Base-by-base conservation (phyloP, 30 jellyfish, hydroid and myxozoan species). In the Chrysaora quinquecirrha region DNA sequence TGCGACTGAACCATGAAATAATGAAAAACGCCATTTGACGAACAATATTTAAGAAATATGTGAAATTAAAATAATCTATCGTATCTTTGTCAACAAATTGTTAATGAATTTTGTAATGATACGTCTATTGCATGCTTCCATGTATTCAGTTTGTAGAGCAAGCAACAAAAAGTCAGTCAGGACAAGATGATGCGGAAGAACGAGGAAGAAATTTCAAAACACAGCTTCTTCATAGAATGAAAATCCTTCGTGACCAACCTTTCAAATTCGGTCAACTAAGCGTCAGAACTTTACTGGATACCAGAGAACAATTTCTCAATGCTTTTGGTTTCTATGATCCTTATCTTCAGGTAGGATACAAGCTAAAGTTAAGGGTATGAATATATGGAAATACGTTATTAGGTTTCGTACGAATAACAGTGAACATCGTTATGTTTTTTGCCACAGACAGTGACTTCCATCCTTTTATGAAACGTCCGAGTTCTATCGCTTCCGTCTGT, bases 91-190 rank as follows among this genome's bases (percentile, higher is more conserved):
- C 58, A 6, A 6, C 16, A 43, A 16, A 43, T 16, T 43, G 58
- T 43, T 9, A 43, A 43, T 43, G 58, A 9, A 43, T 6, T 6
- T 16, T 6, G 16, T 6, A 16, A 29, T 7, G n/a, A 22, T 1
- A n/a, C 11, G 4, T 11, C n/a, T 67, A 2, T 3, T 27, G 16
- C 28, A 3, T 30, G 10, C n/a, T n/a, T 20, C 22, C 33, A 16
- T 43, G 20, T 29, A 12, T 50, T 32, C 31, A 94, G 99, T 87
- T 78, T 73, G 87, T 78, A 64, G 83, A 83, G 18, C 96, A 94
- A 78, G 99, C 99, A 7, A 67, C 78, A 11, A 32, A 69, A 62
- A 94, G 99, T 75, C 99, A 94, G 65, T 71, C 91, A 23, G 99
- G 97, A 18, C 90, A 88, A 31, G 71, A 35, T 23, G 99, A 94